Base-by-base conservation (phyloP, 2,113 vertebrate genomes). In the Seriola quinqueradiata region DNA sequence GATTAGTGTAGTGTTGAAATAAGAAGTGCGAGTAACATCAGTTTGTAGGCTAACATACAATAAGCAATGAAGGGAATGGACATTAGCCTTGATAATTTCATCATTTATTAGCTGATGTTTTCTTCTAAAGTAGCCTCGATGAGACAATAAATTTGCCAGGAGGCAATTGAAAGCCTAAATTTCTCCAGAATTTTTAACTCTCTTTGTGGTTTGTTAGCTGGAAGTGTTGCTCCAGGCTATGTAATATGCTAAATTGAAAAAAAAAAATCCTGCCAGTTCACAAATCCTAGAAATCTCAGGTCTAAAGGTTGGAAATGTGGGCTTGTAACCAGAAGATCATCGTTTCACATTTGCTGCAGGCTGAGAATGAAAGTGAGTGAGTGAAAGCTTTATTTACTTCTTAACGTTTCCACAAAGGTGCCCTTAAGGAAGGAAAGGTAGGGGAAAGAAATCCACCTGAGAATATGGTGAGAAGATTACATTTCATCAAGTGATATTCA, bases 231-330 rank as follows among this genome's bases (percentile, higher is more conserved):
- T 32, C 34, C 42, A 81, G 46, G 73, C 74, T 59, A 75, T 54
- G 79, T 67, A 77, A 66, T 71, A 63, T 80, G 75, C 83, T 81
- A 81, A 84, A 63, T 40, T 48, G 48, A 44, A 60, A 10, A 3
- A 25, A 25, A 48, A 5, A 80, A 82, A 78, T 72, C 57, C 59
- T 77, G 54, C 75, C 65, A 84, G 70, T 81, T 82, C 12, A 73
- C 54, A 85, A 81, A 90, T 84, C 75, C 66, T 68, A n/a, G 61
- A 90, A 88, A 79, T 78, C 61, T 77, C 63, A 57, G 68, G 78
- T 89, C 60, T 74, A 67, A 82, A 28, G 28, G 28, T 28, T 28
- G 3, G 28, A 90, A 69, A 84, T 69, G 71, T 89, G 80, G 64
- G 67, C 16, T 67, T 76, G 70, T 50, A 65, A 77, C 12, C 72